Percentiles rank a stretch among this genome's conserved stretches.
phyloP scores from a whole-genome alignment of 2,797 vertebrate species.

The Rhinichthys osculus region DNA sequence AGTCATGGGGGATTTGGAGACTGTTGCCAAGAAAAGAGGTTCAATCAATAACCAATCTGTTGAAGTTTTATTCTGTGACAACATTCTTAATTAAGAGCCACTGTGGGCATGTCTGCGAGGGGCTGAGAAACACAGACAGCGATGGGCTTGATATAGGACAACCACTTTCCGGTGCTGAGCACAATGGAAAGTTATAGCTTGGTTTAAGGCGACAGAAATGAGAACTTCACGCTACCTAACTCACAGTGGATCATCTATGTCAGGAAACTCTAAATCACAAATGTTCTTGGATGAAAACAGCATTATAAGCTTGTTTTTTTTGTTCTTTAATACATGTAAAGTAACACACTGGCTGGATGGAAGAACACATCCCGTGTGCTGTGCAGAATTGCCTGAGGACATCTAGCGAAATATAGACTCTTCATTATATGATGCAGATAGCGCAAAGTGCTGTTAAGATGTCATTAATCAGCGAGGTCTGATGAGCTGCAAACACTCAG shows the following conservation, averaged over 20 bases:
- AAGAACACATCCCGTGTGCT: conserved; percentile 7
- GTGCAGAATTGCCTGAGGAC: not conserved
- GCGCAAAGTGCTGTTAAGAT: conserved; percentile 22
- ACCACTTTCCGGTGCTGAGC: conserved; percentile 35
- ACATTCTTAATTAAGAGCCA: conserved; percentile 64
- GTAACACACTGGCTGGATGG: not conserved
- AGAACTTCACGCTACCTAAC: conserved; percentile 48
- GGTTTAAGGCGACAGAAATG: conserved; percentile 51
- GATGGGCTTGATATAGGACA: conserved; percentile 36
- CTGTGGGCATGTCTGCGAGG: conserved; percentile 46
- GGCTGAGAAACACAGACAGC: conserved; percentile 43
- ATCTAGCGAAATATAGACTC: not conserved
- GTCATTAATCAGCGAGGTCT: conserved; percentile 47
- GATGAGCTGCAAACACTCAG: conserved; percentile 48
- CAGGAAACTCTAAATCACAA: conserved; percentile 37
- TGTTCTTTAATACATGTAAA: conserved; percentile 9
- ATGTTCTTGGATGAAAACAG: not conserved
- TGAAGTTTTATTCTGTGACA: conserved; percentile 61
- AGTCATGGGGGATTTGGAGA: conserved; percentile 51
- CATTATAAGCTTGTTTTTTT: conserved; percentile 14
- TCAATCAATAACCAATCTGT: conserved; percentile 65
- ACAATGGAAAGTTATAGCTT: conserved; percentile 53
- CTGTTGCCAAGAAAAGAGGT: conserved; percentile 51
- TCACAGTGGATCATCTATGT: conserved; percentile 45
- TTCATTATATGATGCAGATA: conserved; percentile 35